Conservation (phyloP, 2,113 vertebrate species). For the Saccopteryx leptura region DNA sequence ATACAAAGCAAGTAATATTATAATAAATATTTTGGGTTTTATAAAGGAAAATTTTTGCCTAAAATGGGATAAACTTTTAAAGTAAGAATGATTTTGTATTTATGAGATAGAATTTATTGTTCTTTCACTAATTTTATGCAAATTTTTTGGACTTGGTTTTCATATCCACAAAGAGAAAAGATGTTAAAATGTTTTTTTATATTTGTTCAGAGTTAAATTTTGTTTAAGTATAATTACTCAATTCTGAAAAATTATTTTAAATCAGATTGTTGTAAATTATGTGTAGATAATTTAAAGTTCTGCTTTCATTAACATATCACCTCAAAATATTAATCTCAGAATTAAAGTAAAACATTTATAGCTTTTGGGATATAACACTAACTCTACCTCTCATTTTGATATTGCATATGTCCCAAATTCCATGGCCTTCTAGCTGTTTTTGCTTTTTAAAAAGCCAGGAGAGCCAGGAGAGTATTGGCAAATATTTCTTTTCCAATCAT, state of each 20-base stretch:
- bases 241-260: background rate
- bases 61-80: background rate
- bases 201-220: background rate
- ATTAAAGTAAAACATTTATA: constrained; percentile 6
- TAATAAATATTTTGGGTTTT: background rate
- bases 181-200: background rate
- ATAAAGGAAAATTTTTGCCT: constrained; percentile 2
- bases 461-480: background rate
- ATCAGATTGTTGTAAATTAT: background rate
- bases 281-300: background rate
- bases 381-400: constrained; percentile 37
- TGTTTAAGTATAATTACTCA: background rate
- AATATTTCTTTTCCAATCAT: background rate
- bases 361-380: background rate
- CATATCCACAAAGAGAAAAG: background rate
- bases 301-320: background rate
- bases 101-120: background rate
- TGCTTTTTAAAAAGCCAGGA: constrained; percentile 23
- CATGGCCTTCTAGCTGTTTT: background rate
- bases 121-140: background rate
- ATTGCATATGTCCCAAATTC: constrained; percentile 5
- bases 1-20: background rate
- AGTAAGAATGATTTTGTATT: background rate
- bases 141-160: background rate
- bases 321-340: background rate